A percentile compares a stretch with the other conserved stretches of the same genome.
Conservation (phyloP, 2,888 invertebrate species). For the Melieria picta region DNA sequence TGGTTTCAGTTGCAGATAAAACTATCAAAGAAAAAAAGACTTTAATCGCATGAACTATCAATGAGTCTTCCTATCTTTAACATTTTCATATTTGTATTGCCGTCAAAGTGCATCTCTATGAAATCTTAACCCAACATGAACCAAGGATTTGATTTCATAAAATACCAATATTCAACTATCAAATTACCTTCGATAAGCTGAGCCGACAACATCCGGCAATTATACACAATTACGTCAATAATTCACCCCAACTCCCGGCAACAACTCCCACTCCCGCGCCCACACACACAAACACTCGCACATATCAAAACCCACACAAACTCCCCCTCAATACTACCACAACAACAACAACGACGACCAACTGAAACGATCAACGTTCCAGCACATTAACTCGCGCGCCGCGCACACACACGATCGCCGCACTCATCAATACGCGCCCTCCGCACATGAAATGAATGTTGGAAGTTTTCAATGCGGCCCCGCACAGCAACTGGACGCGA, state of each 20-base stretch:
- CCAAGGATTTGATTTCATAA: too few relatives aligned
- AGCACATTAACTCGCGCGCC: constrained; percentile 11
- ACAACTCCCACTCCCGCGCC: not conserved
- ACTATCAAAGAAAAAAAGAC: too few relatives aligned
- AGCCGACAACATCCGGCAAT: too few relatives aligned
- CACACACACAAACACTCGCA: not conserved
- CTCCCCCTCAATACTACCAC: constrained; percentile 23
- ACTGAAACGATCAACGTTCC: constrained; percentile 2
- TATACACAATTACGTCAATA: too few relatives aligned
- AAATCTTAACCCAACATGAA: too few relatives aligned
- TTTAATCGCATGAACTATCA: too few relatives aligned
- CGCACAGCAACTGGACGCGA: constrained; percentile 3
- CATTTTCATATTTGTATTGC: too few relatives aligned
- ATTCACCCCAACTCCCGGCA: not conserved
- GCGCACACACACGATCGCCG: not conserved
- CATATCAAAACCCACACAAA: constrained; percentile 11
- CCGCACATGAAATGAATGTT: constrained; percentile 12
- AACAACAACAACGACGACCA: not conserved
- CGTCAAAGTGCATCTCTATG: too few relatives aligned
- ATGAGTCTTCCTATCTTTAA: too few relatives aligned
- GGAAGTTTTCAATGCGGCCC: not conserved
- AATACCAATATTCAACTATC: too few relatives aligned
- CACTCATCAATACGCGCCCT: not conserved
- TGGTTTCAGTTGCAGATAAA: too few relatives aligned
- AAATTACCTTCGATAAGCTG: too few relatives aligned